Evolutionary conservation across 2,113 vertebrate species (phyloP), one percentile per base, ranked within the genome.

Genomic region (Montifringilla adamsi): DNA sequence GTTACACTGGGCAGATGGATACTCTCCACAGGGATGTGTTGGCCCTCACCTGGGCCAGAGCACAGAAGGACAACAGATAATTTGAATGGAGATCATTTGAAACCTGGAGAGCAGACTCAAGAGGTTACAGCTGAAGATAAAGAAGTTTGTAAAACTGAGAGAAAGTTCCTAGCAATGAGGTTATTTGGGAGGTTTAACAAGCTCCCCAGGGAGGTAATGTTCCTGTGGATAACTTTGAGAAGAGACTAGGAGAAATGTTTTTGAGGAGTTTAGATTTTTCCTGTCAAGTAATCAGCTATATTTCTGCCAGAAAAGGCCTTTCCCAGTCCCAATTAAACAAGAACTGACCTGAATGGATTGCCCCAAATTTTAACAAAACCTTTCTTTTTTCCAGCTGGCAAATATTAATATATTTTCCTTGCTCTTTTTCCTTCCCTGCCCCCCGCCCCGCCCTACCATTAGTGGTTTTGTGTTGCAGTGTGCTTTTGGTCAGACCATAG

Each of bases 401-500:
- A 76, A 90, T 49, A 28, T 60, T 75, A 0, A 7, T 82, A 2
- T 63, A 18, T 85, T 95, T 96, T 94, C 66, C 62, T 91, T 9
- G 2, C n/a, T 89, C 22, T 72, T n/a, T 37, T 11, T 26, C 21
- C 21, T 13, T 13, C 21, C 21, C 33, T 5, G 13, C 9, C 12
- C 20, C 13, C 26, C 14, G 1, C 9, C 17, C 6, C 13, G 0
- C 4, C 37, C 18, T 13, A 19, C 17, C 3, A 2, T 79, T 88
- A 80, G 35, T 84, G 60, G 31, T 90, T 96, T n/a, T n/a, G n/a
- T n/a, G n/a, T n/a, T n/a, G n/a, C n/a, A n/a, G n/a, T n/a, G n/a
- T n/a, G n/a, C n/a, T n/a, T n/a, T 92, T 77, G 60, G 39, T 93
- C 68, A 96, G 88, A 70, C 47, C 68, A 89, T 78, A 88, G 89